Evolutionary conservation across 2,797 vertebrate species (phyloP), one percentile per base, ranked within the genome.

Genomic region (Xerus rutilus): DNA sequence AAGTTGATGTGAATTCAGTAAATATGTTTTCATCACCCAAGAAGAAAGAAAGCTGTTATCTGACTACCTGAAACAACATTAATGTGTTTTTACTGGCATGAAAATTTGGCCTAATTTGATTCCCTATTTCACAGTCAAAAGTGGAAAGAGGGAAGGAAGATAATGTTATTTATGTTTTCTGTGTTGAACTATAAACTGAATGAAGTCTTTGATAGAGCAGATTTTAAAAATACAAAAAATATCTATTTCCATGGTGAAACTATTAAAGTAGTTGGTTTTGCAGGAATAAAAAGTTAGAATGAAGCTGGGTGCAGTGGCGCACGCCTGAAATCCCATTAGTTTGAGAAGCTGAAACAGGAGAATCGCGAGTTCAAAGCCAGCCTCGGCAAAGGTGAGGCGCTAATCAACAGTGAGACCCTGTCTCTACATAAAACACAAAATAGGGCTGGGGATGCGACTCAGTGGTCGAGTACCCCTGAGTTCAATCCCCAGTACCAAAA

Each of bases 211-310:
- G 47, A 59, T 52, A 32, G 5, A 86, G 45, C 43, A 84, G 9
- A 93, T 76, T 92, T 57, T n/a, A 70, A 94, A 93, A 93, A 69
- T 83, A 32, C 17, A 67, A 77, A 77, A 95, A 91, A 78, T 43
- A 35, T 69, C 11, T 39, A 11, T 15, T 65, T 57, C 28, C 35
- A 32, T 86, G 62, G 14, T 82, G 45, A 95, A 69, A 94, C 43
- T 88, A 59, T 35, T 70, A 52, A 28, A 88, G 39, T 65, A 69
- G 28, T 96, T 96, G 70, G 79, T 91, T 96, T 94, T 88, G 12
- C 17, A 65, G 12, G 25, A 79, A 64, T 45, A 97, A 47, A 30
- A 82, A 90, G 39, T 39, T 39, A 39, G 39, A 39, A 39, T 39
- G 39, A 39, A 39, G 39, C 39, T 39, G 39, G 39, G 39, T 39